These are phyloP conservation scores for Drosophila prostipennis DNA, from an alignment of 2,888 invertebrate genomes.

Conservation along the genomic window DNA sequence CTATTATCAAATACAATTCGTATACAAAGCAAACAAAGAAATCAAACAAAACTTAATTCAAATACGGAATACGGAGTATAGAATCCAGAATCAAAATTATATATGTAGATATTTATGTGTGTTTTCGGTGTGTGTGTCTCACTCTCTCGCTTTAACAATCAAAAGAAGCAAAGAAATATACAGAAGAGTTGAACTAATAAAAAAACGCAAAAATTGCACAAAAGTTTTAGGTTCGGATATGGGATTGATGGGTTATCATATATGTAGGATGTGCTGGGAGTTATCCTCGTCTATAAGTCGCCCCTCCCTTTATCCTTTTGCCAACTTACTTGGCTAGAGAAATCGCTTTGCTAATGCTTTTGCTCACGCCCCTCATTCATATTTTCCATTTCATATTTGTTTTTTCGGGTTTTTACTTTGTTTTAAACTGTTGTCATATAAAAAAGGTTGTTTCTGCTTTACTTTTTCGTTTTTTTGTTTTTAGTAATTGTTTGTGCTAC, in stretches of 20 bases:
- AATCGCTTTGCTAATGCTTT: conserved; percentile 67
- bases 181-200: conserved; percentile 18
- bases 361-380: conserved; percentile 13
- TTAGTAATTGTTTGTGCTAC: conserved; percentile 59
- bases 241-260: conserved; percentile 3
- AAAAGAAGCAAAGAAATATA: conserved; percentile 20
- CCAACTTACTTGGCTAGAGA: conserved; percentile 57
- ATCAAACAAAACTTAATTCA: conserved; percentile 47
- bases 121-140: conserved; percentile 7
- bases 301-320: conserved; percentile 1
- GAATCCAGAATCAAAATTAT: conserved; percentile 21
- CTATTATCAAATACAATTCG: conserved; percentile 18
- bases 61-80: conserved; percentile 26
- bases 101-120: conserved; percentile 18
- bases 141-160: conserved; percentile 5
- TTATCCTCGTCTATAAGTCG: conserved; percentile 11
- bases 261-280: conserved; percentile 11
- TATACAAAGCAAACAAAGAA: conserved; percentile 58
- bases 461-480: conserved; percentile 2
- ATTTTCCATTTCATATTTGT: conserved; percentile 3
- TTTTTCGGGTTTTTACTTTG: conserved; percentile 9
- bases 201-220: conserved; percentile 31
- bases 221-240: conserved; percentile 6
- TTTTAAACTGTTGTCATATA: conserved; percentile 54
- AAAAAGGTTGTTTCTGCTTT: conserved; percentile 21